These are phyloP conservation scores for Oedothorax gibbosus DNA, from an alignment of 1,140 invertebrate species.

Conservation along the genomic window DNA sequence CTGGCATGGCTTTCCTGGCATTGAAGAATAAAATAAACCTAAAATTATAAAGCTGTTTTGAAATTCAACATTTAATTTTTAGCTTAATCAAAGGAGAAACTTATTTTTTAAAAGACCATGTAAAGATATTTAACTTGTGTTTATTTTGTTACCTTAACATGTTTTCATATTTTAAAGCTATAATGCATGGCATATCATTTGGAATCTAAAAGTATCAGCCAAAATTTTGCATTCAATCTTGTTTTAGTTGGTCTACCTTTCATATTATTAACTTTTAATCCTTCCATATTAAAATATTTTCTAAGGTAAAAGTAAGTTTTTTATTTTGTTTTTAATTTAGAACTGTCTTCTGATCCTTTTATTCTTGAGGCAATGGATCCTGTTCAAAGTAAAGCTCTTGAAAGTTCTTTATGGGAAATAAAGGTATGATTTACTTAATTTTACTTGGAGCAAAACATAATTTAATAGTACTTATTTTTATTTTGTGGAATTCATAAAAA, in stretches of 20 bases:
- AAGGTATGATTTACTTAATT: conserved; percentile 66
- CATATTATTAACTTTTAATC: not conserved
- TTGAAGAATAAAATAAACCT: too few relatives aligned
- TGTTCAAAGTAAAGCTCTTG: conserved; percentile 79
- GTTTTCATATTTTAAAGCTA: too few relatives aligned
- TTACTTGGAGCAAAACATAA: not conserved
- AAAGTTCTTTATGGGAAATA: conserved; percentile 94
- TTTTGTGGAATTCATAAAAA: not conserved
- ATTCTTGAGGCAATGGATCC: conserved; percentile 84
- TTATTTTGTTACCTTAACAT: too few relatives aligned
- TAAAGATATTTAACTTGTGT: too few relatives aligned
- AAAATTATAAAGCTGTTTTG: too few relatives aligned
- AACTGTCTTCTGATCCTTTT: conserved; percentile 78
- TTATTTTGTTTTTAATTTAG: conserved; percentile 20
- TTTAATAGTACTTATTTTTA: not conserved
- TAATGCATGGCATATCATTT: too few relatives aligned
- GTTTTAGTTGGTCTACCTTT: not conserved
- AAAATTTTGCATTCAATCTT: not conserved
- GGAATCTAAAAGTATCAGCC: too few relatives aligned
- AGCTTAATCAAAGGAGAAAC: too few relatives aligned
- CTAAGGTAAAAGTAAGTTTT: conserved; percentile 14
- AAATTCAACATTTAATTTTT: too few relatives aligned
- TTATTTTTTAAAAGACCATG: too few relatives aligned
- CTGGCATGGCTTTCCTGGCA: too few relatives aligned
- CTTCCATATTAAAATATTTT: not conserved